Evolutionary conservation across 1,140 invertebrate genomes (phyloP).

Genomic region (Macrostomum lignano): DNA sequence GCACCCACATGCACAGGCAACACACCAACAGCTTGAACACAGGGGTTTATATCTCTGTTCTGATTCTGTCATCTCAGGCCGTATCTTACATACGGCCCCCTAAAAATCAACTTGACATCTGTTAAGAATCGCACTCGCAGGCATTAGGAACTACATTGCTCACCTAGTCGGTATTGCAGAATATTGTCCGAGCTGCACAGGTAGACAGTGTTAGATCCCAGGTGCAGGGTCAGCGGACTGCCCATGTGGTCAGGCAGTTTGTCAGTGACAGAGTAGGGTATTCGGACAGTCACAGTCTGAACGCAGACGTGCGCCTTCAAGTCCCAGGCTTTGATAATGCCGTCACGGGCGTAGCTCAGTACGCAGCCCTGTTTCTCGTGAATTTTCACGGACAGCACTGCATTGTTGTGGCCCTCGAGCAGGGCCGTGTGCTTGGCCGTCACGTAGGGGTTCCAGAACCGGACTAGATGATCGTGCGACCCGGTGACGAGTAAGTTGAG

Average conservation of each 20-base stretch:
- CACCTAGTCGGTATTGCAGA: too few relatives aligned
- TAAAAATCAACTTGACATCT: too few relatives aligned
- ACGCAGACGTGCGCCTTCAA: slow-evolving; percentile 20
- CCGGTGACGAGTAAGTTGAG: slow-evolving; percentile 31
- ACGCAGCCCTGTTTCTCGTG: slow-evolving; percentile 22
- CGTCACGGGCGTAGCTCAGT: slow-evolving; percentile 23
- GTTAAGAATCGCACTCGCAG: too few relatives aligned
- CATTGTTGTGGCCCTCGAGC: slow-evolving; percentile 39
- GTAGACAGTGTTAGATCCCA: too few relatives aligned
- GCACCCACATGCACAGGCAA: too few relatives aligned
- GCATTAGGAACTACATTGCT: too few relatives aligned
- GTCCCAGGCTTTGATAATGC: slow-evolving; percentile 27
- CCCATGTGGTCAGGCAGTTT: slow-evolving; percentile 22
- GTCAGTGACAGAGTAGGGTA: slow-evolving; percentile 20
- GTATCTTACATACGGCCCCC: too few relatives aligned
- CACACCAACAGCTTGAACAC: too few relatives aligned
- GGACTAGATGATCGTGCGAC: slow-evolving; percentile 39
- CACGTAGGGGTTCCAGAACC: slow-evolving; percentile 46
- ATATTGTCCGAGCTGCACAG: too few relatives aligned
- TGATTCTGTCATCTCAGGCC: too few relatives aligned
- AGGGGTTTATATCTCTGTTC: too few relatives aligned
- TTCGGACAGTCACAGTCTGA: slow-evolving; percentile 22
- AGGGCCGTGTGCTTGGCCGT: slow-evolving; percentile 33
- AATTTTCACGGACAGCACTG: slow-evolving; percentile 37
- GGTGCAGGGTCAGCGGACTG: too few relatives aligned